Evolutionary conservation across 2,888 invertebrate genomes (phyloP).

Genomic region (Plagodis pulveraria): DNA sequence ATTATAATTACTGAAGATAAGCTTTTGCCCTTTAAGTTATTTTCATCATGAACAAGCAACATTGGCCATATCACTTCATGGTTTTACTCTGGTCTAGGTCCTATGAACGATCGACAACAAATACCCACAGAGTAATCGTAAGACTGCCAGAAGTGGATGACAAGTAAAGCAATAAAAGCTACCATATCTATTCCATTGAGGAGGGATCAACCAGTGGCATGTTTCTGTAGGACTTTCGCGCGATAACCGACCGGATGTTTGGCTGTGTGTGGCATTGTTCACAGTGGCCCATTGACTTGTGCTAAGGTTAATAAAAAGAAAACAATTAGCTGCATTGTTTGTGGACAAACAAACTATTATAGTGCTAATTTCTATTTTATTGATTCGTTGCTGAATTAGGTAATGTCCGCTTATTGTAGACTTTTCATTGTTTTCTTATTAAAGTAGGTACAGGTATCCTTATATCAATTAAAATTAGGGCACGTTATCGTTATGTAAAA

Average conservation of each 20-base stretch:
- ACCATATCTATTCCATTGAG: constrained; percentile 54
- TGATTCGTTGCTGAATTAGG: background rate
- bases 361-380: constrained; percentile 2
- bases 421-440: no score
- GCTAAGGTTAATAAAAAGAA: constrained; percentile 33
- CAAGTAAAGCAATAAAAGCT: constrained; percentile 43
- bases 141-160: constrained; percentile 21
- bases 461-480: no score
- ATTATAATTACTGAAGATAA: no score
- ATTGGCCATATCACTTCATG: no score
- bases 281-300: constrained; percentile 48
- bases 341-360: constrained; percentile 26
- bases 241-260: constrained; percentile 79
- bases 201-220: constrained; percentile 54
- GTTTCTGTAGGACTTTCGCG: constrained; percentile 64
- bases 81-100: no score
- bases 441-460: no score
- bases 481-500: no score
- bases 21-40: no score
- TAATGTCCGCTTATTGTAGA: background rate
- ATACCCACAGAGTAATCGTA: constrained; percentile 17
- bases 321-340: constrained; percentile 34
- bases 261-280: constrained; percentile 73
- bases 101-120: background rate
- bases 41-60: no score